Conservation (phyloP, 2,797 vertebrate genomes). For the Esox masquinongy region DNA sequence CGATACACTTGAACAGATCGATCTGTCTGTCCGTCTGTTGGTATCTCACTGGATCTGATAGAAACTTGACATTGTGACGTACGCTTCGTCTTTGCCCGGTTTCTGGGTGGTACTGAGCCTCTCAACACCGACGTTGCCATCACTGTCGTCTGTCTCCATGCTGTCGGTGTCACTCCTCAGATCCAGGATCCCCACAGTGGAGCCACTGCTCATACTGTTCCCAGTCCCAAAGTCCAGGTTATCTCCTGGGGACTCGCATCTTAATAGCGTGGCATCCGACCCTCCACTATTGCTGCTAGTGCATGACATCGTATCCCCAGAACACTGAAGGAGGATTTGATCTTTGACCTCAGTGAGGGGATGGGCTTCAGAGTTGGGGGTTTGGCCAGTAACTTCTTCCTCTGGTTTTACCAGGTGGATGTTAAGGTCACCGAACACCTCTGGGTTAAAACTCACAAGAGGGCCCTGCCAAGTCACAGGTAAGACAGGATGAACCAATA, state of each 20-base stretch:
- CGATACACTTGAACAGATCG: neutral
- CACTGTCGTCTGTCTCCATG: neutral
- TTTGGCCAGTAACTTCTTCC: constrained; percentile 25
- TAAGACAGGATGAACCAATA: neutral
- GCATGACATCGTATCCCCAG: constrained; percentile 26
- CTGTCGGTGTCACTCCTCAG: neutral
- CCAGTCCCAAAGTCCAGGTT: constrained; percentile 27
- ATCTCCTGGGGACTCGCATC: constrained; percentile 38
- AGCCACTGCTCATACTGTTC: constrained; percentile 8
- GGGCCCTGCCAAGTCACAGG: constrained; percentile 51
- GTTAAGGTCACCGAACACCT: constrained; percentile 64
- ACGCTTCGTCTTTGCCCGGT: constrained; percentile 63
- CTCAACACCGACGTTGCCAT: constrained; percentile 1
- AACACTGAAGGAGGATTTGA: constrained; percentile 34
- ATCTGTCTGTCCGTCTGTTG: neutral
- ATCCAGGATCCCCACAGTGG: constrained; percentile 7
- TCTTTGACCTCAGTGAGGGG: neutral
- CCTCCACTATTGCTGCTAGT: constrained; percentile 49
- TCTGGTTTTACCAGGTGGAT: constrained; percentile 48
- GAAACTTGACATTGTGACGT: constrained; percentile 81
- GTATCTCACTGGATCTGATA: constrained; percentile 61
- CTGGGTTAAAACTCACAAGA: constrained; percentile 67
- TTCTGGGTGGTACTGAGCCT: constrained; percentile 8
- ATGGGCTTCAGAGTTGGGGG: neutral
- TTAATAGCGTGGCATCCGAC: constrained; percentile 50